Evolutionary conservation across 2,888 invertebrate species (phyloP).

Genomic region (Andricus quercusramuli): DNA sequence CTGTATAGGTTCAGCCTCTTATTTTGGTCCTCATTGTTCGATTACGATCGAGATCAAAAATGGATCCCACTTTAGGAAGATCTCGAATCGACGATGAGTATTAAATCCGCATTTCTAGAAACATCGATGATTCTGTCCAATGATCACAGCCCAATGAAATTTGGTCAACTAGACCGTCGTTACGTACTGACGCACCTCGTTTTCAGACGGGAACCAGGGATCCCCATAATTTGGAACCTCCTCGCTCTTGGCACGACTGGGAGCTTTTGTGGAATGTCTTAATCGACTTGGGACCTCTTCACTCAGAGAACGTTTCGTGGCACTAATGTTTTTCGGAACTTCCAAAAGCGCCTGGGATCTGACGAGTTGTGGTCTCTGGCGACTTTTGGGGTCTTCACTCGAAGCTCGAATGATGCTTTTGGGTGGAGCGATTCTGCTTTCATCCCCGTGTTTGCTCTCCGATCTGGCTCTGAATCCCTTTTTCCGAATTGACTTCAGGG

Average conservation of each 20-base stretch:
- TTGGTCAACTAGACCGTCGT: conserved; percentile 69
- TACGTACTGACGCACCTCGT: conserved; percentile 75
- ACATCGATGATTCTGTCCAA: conserved; percentile 13
- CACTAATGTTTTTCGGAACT: conserved; percentile 67
- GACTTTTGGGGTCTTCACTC: conserved; percentile 70
- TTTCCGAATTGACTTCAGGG: conserved; percentile 61
- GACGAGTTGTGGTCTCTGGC: conserved; percentile 70
- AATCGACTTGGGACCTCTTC: conserved; percentile 73
- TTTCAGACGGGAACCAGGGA: conserved; percentile 69
- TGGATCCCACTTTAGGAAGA: not conserved
- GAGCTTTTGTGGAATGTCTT: conserved; percentile 65
- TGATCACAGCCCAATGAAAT: conserved; percentile 37
- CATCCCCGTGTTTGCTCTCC: conserved; percentile 62
- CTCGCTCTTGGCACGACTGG: conserved; percentile 74
- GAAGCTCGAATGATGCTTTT: conserved; percentile 63
- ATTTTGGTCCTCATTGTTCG: conserved; percentile 15
- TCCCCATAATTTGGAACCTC: conserved; percentile 70
- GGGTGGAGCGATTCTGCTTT: conserved; percentile 62
- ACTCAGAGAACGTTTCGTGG: conserved; percentile 73
- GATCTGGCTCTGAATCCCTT: conserved; percentile 65
- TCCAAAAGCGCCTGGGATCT: conserved; percentile 74
- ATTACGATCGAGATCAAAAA: conserved; percentile 4
- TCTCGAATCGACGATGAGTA: conserved; percentile 17
- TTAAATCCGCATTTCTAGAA: not conserved
- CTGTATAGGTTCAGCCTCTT: not conserved